A percentile compares a stretch with the other conserved stretches of the same genome.
Conservation (phyloP, 2,113 vertebrate genomes). For the Pteropus alecto region DNA sequence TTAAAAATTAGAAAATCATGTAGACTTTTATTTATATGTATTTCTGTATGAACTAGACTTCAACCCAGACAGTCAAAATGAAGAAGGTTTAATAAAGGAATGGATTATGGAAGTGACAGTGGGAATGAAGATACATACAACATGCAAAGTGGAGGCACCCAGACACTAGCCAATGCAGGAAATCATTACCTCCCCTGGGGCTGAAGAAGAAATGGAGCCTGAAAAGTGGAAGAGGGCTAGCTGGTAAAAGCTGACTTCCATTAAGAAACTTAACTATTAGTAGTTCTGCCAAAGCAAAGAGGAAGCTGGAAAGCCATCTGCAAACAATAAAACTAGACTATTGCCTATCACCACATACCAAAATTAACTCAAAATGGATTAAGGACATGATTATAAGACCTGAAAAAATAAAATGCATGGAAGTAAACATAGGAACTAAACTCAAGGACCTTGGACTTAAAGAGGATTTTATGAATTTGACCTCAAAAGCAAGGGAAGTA, state of each 20-base stretch:
- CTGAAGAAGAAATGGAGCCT: no score
- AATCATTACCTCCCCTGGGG: fast-evolving
- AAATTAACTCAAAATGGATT: no score
- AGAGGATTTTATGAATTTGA: no score
- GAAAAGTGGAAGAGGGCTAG: fast-evolving
- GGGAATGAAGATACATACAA: neutral
- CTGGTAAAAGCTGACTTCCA: neutral
- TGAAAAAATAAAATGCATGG: no score
- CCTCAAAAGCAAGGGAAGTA: no score
- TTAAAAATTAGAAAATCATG: neutral
- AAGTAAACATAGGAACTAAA: no score
- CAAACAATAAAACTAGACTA: no score
- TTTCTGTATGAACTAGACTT: neutral
- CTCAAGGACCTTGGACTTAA: no score
- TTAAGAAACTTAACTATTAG: neutral
- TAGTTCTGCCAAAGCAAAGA: neutral
- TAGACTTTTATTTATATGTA: neutral
- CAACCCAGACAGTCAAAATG: neutral
- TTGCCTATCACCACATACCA: no score
- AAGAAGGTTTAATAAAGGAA: neutral
- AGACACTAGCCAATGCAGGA: neutral
- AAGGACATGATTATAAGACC: no score
- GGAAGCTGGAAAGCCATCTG: neutral
- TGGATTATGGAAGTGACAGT: no score
- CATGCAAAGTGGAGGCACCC: neutral